Evolutionary conservation across 2,797 vertebrate genomes (phyloP).

Genomic region (Ptychobarbus kaznakovi): DNA sequence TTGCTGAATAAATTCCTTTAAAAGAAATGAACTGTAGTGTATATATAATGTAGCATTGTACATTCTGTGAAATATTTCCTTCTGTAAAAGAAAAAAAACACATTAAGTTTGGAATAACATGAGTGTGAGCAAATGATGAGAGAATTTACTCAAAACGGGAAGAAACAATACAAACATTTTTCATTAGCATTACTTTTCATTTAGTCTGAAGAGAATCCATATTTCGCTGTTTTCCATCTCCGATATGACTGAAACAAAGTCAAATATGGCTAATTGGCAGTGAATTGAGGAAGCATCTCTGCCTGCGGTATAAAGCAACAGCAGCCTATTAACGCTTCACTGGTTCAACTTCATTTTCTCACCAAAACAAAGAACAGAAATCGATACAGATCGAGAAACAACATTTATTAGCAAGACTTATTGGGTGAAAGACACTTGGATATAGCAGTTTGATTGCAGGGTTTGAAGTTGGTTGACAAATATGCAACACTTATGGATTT

Average conservation of each 20-base stretch:
- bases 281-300: slow-evolving; percentile 38
- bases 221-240: slow-evolving; percentile 10
- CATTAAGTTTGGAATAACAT: background rate
- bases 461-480: background rate
- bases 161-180: background rate
- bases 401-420: slow-evolving; percentile 29
- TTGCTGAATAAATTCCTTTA: too few species aligned
- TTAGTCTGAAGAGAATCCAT: slow-evolving; percentile 16
- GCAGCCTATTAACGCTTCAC: slow-evolving; percentile 37
- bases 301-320: slow-evolving; percentile 25
- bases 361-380: slow-evolving; percentile 14
- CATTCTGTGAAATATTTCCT: background rate
- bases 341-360: slow-evolving; percentile 42
- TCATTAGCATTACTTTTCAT: slow-evolving; percentile 14
- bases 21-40: too few species aligned
- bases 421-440: background rate
- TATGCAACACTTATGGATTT: background rate
- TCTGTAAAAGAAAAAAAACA: background rate
- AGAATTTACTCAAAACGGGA: background rate
- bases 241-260: slow-evolving; percentile 9
- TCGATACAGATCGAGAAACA: slow-evolving; percentile 30
- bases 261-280: slow-evolving; percentile 27
- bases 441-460: background rate
- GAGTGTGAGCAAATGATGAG: background rate
- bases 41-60: background rate